phyloP scores from a whole-genome alignment of 2,888 invertebrate species.

The Drosophila falleni region DNA sequence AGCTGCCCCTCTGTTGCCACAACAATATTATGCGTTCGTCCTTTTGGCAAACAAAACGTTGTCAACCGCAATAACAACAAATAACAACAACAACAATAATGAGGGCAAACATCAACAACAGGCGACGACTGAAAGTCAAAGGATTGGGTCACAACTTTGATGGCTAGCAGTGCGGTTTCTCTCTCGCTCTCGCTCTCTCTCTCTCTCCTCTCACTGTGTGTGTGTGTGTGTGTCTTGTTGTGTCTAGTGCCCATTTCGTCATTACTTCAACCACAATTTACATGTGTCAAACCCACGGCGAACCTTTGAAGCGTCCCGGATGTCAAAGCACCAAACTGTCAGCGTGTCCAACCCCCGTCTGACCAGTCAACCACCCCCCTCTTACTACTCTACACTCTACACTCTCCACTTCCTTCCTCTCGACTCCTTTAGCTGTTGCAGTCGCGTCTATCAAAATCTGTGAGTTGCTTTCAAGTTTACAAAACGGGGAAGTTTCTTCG shows the following conservation, averaged over 20 bases:
- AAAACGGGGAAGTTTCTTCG: constrained; percentile 76
- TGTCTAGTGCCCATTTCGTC: constrained; percentile 83
- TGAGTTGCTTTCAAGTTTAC: constrained; percentile 73
- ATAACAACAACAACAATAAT: constrained; percentile 68
- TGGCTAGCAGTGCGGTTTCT: constrained; percentile 1
- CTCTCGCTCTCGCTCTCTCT: neutral
- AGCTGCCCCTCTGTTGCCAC: constrained; percentile 12
- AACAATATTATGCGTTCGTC: constrained; percentile 48
- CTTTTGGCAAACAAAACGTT: constrained; percentile 80
- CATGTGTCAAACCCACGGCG: constrained; percentile 80
- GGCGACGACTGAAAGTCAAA: constrained; percentile 65
- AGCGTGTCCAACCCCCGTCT: constrained; percentile 74
- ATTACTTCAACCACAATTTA: constrained; percentile 84
- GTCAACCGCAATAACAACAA: constrained; percentile 78
- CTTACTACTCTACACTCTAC: neutral
- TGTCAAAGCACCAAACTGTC: constrained; percentile 65
- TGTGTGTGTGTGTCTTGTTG: constrained; percentile 24
- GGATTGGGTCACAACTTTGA: constrained; percentile 44
- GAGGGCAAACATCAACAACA: constrained; percentile 82
- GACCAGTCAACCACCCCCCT: constrained; percentile 51
- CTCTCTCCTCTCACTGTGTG: constrained; percentile 1
- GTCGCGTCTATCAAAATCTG: constrained; percentile 74
- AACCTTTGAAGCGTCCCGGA: constrained; percentile 69
- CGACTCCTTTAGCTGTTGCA: constrained; percentile 1
- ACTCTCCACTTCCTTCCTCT: neutral